A percentile compares a stretch with the other conserved stretches of the same genome.
Evolutionary conservation across 2,797 vertebrate species (phyloP).

Genomic region (Benthosema pterotum): DNA sequence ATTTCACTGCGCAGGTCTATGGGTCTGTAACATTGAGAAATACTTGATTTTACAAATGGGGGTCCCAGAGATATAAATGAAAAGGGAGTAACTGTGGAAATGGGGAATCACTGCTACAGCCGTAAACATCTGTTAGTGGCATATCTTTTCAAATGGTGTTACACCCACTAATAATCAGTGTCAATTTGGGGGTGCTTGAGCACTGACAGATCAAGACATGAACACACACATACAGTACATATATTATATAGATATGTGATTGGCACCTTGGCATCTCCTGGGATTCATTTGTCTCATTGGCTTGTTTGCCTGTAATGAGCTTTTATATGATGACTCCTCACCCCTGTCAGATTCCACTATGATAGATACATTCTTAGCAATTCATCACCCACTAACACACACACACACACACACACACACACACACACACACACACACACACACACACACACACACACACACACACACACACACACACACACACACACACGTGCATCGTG

Average conservation of each 20-base stretch:
- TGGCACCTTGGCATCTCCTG: slow-evolving; percentile 32
- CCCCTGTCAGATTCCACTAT: slow-evolving; percentile 66
- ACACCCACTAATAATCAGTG: too few species aligned
- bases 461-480: slow-evolving; percentile 10
- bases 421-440: slow-evolving; percentile 27
- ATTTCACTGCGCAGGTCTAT: too few species aligned
- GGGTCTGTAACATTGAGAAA: too few species aligned
- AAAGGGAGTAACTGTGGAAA: too few species aligned
- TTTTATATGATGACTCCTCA: slow-evolving; percentile 78
- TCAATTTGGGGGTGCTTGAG: too few species aligned
- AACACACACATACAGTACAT: not conserved
- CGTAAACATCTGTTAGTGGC: too few species aligned
- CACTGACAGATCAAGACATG: not conserved
- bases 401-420: slow-evolving; percentile 34
- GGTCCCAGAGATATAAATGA: too few species aligned
- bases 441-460: slow-evolving; percentile 18
- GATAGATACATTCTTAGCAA: slow-evolving; percentile 59
- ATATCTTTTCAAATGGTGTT: too few species aligned
- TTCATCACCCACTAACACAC: slow-evolving; percentile 45
- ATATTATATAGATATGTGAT: not conserved
- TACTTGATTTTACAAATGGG: too few species aligned
- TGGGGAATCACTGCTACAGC: too few species aligned
- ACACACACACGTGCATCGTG: slow-evolving; percentile 2
- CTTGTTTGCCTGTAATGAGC: slow-evolving; percentile 67
- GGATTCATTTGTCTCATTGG: slow-evolving; percentile 65